These are phyloP conservation scores for Limenitis camilla DNA, from an alignment of 2,888 invertebrate species.

Conservation along the genomic window DNA sequence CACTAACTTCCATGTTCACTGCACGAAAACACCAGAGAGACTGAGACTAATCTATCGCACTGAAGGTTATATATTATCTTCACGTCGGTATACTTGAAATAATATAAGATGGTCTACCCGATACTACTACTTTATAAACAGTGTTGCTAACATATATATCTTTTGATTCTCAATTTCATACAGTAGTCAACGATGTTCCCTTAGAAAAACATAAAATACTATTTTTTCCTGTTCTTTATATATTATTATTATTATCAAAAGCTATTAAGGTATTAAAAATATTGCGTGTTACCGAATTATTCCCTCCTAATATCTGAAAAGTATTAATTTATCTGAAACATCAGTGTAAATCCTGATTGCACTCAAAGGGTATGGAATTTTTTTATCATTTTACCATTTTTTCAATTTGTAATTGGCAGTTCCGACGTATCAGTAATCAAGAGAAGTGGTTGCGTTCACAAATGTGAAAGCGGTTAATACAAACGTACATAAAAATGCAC, in stretches of 20 bases:
- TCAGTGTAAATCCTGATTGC: constrained; percentile 7
- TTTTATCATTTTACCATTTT: constrained; percentile 5
- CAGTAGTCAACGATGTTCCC: background rate
- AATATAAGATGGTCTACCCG: too few species aligned
- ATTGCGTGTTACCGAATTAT: background rate
- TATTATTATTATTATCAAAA: too few species aligned
- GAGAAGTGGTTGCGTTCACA: constrained; percentile 13
- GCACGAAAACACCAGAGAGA: too few species aligned
- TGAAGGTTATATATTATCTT: too few species aligned
- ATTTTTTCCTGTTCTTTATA: too few species aligned
- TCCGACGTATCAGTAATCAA: constrained; percentile 12
- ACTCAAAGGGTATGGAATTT: constrained; percentile 2
- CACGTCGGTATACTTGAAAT: too few species aligned
- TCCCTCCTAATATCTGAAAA: background rate
- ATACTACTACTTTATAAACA: too few species aligned
- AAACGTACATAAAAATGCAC: constrained; percentile 64
- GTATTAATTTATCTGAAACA: background rate
- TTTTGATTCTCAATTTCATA: too few species aligned
- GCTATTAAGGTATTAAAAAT: constrained; percentile 3
- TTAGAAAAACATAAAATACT: too few species aligned
- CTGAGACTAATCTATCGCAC: too few species aligned
- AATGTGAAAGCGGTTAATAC: constrained; percentile 49
- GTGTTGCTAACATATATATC: too few species aligned
- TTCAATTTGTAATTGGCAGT: constrained; percentile 10
- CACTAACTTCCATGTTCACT: too few species aligned